A percentile compares a stretch with the other conserved stretches of the same genome.
phyloP scores from a whole-genome alignment of 2,113 vertebrate species.

The Dasypus novemcinctus region DNA sequence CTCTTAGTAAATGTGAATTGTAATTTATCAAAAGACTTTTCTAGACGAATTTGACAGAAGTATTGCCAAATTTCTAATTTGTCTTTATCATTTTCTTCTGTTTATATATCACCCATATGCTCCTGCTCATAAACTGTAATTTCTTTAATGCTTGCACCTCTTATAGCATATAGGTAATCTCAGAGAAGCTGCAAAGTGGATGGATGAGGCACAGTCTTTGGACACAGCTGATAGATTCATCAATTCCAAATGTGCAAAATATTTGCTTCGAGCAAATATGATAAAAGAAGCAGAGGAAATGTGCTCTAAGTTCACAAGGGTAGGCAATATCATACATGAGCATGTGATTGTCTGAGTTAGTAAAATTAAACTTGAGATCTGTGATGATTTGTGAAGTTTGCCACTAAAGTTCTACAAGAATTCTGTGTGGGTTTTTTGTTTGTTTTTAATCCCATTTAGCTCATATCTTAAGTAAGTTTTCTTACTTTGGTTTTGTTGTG shows the following conservation, averaged over 20 bases:
- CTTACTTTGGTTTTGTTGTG: background rate
- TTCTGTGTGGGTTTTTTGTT: background rate
- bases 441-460: background rate
- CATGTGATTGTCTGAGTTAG: background rate
- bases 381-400: constrained; percentile 2
- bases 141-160: constrained; percentile 11
- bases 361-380: constrained; percentile 13
- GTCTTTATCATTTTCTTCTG: background rate
- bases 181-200: constrained; percentile 87
- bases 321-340: constrained; percentile 57
- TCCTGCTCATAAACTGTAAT: background rate
- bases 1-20: constrained; percentile 2
- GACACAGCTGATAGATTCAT: constrained; percentile 88
- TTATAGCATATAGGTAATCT: constrained; percentile 87
- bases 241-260: constrained; percentile 88
- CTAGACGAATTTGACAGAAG: constrained; percentile 20
- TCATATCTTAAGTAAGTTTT: background rate
- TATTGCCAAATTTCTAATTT: background rate
- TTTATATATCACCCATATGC: background rate
- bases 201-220: constrained; percentile 89
- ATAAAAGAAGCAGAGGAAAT: constrained; percentile 88
- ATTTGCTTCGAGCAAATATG: constrained; percentile 87
- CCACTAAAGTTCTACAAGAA: background rate
- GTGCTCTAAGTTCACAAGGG: constrained; percentile 88
- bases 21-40: constrained; percentile 45